Base-by-base conservation (phyloP, 2,888 invertebrate genomes). In the Sepiola atlantica region DNA sequence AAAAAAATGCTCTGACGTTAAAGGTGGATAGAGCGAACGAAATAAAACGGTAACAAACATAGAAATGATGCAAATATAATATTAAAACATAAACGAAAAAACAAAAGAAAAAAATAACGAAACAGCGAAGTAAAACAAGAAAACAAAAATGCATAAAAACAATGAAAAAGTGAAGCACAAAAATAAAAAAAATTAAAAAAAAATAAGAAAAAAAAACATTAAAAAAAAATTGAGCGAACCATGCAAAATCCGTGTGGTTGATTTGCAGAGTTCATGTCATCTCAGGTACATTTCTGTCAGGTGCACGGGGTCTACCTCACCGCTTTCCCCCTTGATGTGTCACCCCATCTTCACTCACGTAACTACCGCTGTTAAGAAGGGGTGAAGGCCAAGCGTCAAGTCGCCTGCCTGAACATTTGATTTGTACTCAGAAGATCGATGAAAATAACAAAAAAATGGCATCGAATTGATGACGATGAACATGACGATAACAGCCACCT, bases 261-360 rank as follows among this genome's bases (percentile, higher is more conserved):
- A 14, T 16, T 10, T 10, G n/a, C 28, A 14, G n/a, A n/a, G 28
- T n/a, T 61, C n/a, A 28, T 77, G 77, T n/a, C 77, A n/a, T 77
- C 28, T n/a, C 77, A 77, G 77, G 77, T 77, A n/a, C 77, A 77
- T 77, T n/a, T 77, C 77, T 77, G 77, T 77, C 77, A 77, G 77
- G 77, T 77, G 77, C 77, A 77, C 61, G 28, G 61, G 24, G 21
- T 24, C 28, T 61, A 10, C 61, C 24, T 24, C 61, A 28, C 8
- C 8, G 8, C 24, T 24, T 8, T 24, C 61, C 24, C 24, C 10
- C 24, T 61, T 45, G 45, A 45, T 4, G 4, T 45, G 45, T 8
- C 45, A 45, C 8, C 8, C 45, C 45, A 45, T 45, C 45, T 45
- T 45, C 45, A 45, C 8, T 45, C 45, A 45, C 77, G 12, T 16